Base-by-base conservation (phyloP, 1,140 invertebrate species). In the Camponotus floridanus region DNA sequence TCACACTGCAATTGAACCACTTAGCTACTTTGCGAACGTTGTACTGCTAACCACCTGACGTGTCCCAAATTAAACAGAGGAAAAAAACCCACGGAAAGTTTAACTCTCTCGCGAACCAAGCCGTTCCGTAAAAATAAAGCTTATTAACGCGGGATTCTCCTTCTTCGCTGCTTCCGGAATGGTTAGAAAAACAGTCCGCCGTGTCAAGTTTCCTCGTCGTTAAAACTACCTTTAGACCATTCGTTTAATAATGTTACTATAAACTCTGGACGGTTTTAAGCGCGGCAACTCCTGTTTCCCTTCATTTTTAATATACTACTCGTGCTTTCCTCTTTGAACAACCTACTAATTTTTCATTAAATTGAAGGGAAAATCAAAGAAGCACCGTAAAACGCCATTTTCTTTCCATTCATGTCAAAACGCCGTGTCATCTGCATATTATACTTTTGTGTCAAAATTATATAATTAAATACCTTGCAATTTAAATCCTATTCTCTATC, bases 21-120 rank as follows among this genome's bases (percentile, higher is more conserved):
- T 83, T 83, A 83, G 79, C 79, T 83, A 83, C 79, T 83, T 83
- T 83, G 79, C 79, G 79, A 83, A 74, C 79, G 68, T 74, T 83
- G 55, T 83, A 83, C 68, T 61, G 79, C 39, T 83, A 83, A 83
- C 79, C 79, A 83, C 55, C 79, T 83, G 79, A 83, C 79, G 68
- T 57, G 79, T 74, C 62, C 79, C 68, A 83, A 83, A 83, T 83
- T 83, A 83, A 83, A 83, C 62, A 83, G 68, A 83, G 79, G 48
- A 83, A 51, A 51, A 83, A 83, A 83, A 36, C 21, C 33, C 9
- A 45, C 36, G 65, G 65, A 71, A 83, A 83, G 79, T 83, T 83
- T 45, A 73, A 83, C 79, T 61, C 67, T 45, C 36, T 45, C 26
- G 36, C 48, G 79, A 6, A 13, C 36, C 36, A 7, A 61, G 55